Conservation (phyloP, 2,797 vertebrate species). For the Odontamblyopus lacepedii region DNA sequence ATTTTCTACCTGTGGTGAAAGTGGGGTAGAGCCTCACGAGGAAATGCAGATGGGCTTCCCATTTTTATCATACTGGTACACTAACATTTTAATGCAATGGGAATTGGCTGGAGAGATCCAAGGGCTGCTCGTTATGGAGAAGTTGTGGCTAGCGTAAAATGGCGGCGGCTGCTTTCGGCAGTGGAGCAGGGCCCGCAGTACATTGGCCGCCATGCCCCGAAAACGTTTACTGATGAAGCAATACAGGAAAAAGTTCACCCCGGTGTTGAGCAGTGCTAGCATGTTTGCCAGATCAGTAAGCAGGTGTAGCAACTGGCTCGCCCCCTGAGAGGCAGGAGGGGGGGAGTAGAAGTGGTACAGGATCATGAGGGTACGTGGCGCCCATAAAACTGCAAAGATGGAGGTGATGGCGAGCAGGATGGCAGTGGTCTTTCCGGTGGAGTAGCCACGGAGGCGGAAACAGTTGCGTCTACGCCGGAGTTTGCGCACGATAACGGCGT, state of each 20-base stretch:
- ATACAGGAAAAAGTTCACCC: constrained; percentile 98
- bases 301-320: constrained; percentile 85
- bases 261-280: constrained; percentile 94
- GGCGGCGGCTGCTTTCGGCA: constrained; percentile 88
- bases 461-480: constrained; percentile 87
- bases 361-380: constrained; percentile 90
- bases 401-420: constrained; percentile 95
- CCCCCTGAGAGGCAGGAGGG: constrained; percentile 78
- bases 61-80: constrained; percentile 95
- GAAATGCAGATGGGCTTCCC: constrained; percentile 93
- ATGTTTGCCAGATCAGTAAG: constrained; percentile 93
- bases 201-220: constrained; percentile 90
- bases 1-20: constrained; percentile 16
- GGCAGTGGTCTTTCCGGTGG: constrained; percentile 94
- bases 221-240: constrained; percentile 98
- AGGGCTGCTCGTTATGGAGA: constrained; percentile 97
- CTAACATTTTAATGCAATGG: constrained; percentile 98
- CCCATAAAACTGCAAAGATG: constrained; percentile 93
- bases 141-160: constrained; percentile 94
- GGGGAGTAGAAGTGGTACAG: constrained; percentile 93
- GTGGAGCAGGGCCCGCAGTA: constrained; percentile 86
- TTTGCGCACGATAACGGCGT: constrained; percentile 90
- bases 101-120: constrained; percentile 98
- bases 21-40: constrained; percentile 75
- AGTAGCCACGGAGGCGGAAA: constrained; percentile 91